phyloP scores from a whole-genome alignment of 1,140 invertebrate genomes.

The Drosophila equinoxialis region DNA sequence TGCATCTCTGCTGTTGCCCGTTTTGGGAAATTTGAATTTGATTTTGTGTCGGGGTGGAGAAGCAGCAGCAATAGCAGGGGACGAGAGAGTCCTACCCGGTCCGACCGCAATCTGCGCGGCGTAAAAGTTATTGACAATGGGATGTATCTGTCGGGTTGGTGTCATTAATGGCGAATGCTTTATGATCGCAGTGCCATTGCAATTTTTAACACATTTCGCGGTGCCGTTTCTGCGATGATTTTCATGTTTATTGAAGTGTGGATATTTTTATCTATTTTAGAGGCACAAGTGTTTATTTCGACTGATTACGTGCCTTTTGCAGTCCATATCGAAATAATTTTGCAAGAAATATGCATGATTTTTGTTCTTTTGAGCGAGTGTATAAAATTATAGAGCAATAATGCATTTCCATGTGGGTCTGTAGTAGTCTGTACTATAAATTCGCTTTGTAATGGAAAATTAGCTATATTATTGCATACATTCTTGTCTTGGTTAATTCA shows the following conservation, averaged over 20 bases:
- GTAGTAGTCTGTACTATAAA: slow-evolving; percentile 50
- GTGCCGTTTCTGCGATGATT: slow-evolving; percentile 64
- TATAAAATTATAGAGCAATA: slow-evolving; percentile 63
- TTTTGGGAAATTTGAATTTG: slow-evolving; percentile 79
- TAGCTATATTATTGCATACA: slow-evolving; percentile 42
- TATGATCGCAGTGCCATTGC: slow-evolving; percentile 80
- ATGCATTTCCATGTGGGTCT: slow-evolving; percentile 48
- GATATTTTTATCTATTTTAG: slow-evolving; percentile 82
- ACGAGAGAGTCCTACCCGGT: slow-evolving; percentile 6
- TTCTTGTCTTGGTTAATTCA: slow-evolving; percentile 14
- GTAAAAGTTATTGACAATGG: slow-evolving; percentile 82
- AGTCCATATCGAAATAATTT: slow-evolving; percentile 46
- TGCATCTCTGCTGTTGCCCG: slow-evolving; percentile 56
- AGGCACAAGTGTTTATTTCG: slow-evolving; percentile 80
- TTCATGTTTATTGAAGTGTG: slow-evolving; percentile 82
- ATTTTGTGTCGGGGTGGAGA: slow-evolving; percentile 59
- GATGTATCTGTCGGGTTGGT: slow-evolving; percentile 81
- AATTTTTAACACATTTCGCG: slow-evolving; percentile 81
- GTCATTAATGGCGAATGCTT: slow-evolving; percentile 83
- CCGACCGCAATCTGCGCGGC: slow-evolving; percentile 67
- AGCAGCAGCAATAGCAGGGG: neutral
- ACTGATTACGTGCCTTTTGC: slow-evolving; percentile 66
- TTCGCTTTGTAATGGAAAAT: slow-evolving; percentile 41
- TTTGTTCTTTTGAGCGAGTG: slow-evolving; percentile 48
- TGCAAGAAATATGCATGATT: slow-evolving; percentile 39